Percentiles rank a stretch among this genome's conserved stretches.
Evolutionary conservation across 2,113 vertebrate species (phyloP).

Genomic region (Chaetops frenatus): DNA sequence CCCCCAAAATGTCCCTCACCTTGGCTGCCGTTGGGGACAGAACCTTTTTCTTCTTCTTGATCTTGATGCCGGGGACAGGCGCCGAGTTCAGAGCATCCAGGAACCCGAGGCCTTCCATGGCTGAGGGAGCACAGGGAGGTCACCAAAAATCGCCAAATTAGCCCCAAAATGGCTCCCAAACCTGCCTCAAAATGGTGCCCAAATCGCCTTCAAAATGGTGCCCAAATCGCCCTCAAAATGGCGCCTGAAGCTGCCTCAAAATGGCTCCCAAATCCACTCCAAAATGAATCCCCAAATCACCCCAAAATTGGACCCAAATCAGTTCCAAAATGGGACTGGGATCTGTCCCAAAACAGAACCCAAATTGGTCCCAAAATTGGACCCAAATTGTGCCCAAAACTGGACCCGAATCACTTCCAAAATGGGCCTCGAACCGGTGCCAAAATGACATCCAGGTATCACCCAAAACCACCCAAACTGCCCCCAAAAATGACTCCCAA

Average conservation of each 20-base stretch:
- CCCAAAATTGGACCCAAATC: not conserved
- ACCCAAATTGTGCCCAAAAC: not conserved
- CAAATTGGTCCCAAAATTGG: too few species aligned
- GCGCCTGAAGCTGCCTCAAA: not conserved
- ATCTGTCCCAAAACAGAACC: not conserved
- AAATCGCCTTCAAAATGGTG: accelerated
- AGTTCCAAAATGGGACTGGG: not conserved
- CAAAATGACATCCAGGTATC: not conserved
- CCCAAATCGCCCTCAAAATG: not conserved
- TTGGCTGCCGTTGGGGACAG: conserved; percentile 87
- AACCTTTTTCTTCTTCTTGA: conserved; percentile 96
- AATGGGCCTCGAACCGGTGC: accelerated
- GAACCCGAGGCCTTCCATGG: conserved; percentile 91
- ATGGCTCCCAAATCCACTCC: accelerated
- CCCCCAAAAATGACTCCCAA: not conserved
- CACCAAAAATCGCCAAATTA: not conserved
- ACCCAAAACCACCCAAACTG: not conserved
- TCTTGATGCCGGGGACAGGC: conserved; percentile 90
- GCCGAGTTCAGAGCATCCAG: conserved; percentile 94
- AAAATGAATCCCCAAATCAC: not conserved
- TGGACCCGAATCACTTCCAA: not conserved
- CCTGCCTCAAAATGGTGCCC: not conserved
- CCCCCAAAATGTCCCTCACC: conserved; percentile 59
- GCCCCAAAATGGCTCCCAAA: not conserved
- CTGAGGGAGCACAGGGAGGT: conserved; percentile 44